Conservation (phyloP, 2,888 invertebrate genomes). For the Stenchaetothrips biformis region DNA sequence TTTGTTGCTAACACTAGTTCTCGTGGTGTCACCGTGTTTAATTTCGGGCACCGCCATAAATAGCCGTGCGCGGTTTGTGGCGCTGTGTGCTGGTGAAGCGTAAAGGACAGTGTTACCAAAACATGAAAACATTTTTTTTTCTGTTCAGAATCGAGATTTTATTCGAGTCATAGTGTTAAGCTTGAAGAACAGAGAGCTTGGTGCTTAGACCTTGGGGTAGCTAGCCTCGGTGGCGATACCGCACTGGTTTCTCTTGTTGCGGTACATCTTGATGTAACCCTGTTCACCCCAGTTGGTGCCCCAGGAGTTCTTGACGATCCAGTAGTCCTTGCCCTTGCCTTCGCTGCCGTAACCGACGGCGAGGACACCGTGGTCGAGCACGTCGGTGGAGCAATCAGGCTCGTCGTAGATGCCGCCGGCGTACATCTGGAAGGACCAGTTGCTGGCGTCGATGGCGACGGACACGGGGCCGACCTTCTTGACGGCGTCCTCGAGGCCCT, state of each 20-base stretch:
- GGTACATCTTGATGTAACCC: conserved; percentile 48
- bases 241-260: conserved; percentile 48
- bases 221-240: conserved; percentile 48
- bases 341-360: conserved; percentile 50
- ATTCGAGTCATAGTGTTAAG: too few species aligned
- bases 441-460: conserved; percentile 83
- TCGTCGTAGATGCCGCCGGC: conserved; percentile 60
- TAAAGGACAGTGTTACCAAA: too few species aligned
- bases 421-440: conserved; percentile 78
- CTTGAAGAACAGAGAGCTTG: too few species aligned
- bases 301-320: conserved; percentile 54
- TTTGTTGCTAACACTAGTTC: too few species aligned
- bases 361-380: conserved; percentile 51
- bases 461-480: conserved; percentile 79
- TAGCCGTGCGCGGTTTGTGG: too few species aligned
- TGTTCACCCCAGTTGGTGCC: conserved; percentile 47
- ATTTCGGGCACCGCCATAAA: too few species aligned
- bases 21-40: too few species aligned
- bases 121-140: too few species aligned
- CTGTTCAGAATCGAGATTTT: too few species aligned
- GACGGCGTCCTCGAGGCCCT: conserved; percentile 66
- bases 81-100: too few species aligned
- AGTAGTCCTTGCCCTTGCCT: conserved; percentile 46
- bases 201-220: conserved; percentile 42
- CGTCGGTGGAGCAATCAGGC: conserved; percentile 44